phyloP scores from a whole-genome alignment of 2,113 vertebrate species.

The Nannospalax galili region DNA sequence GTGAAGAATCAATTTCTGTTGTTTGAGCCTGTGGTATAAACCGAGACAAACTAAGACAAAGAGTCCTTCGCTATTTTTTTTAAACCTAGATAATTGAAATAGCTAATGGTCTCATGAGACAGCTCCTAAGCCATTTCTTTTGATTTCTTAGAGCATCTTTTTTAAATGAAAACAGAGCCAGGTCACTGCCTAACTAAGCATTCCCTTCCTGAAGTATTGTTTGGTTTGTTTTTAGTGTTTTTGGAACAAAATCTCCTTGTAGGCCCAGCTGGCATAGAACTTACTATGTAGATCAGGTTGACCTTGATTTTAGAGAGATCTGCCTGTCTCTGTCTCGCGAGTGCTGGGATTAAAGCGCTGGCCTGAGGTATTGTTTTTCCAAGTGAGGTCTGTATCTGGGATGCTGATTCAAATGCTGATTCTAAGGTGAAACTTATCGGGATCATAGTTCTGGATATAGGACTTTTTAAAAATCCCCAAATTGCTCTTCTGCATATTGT shows the following conservation, averaged over 20 bases:
- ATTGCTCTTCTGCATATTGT: not conserved
- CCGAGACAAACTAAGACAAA: not conserved
- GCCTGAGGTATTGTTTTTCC: not conserved
- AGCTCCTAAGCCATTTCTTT: not conserved
- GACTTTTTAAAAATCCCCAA: not conserved
- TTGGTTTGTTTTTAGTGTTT: too few species aligned
- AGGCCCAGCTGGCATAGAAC: too few species aligned
- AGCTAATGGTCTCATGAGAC: not conserved
- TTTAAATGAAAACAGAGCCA: not conserved
- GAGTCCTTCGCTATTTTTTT: not conserved
- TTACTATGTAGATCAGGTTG: too few species aligned
- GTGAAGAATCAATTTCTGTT: not conserved
- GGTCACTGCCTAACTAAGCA: not conserved
- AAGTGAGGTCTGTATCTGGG: not conserved
- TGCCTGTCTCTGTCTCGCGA: too few species aligned
- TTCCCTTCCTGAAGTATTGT: not conserved
- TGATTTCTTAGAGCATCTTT: not conserved
- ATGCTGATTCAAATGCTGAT: not conserved
- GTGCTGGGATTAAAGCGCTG: too few species aligned
- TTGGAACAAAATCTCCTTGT: too few species aligned
- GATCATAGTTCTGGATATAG: not conserved
- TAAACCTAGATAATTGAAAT: not conserved
- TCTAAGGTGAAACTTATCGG: not conserved
- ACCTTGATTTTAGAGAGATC: too few species aligned
- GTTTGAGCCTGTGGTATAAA: not conserved